phyloP scores from a whole-genome alignment of 2,797 vertebrate genomes.

The Neomorphus geoffroyi region DNA sequence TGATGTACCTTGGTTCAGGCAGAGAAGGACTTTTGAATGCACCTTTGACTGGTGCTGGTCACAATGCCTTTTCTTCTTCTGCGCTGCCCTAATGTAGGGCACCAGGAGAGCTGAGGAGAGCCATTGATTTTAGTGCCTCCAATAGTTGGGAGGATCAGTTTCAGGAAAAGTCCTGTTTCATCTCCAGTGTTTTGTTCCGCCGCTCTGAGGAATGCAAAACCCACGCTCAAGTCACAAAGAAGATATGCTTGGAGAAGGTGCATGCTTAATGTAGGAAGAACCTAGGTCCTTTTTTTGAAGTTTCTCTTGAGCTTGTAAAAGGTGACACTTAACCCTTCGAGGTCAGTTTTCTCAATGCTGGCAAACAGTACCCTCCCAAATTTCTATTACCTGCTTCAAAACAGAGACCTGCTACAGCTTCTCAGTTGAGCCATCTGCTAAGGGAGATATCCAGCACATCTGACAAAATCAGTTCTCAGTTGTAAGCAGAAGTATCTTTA shows the following conservation, averaged over 20 bases:
- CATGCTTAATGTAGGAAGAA: background rate
- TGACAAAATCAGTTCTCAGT: background rate
- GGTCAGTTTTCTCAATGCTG: background rate
- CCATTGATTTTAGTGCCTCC: background rate
- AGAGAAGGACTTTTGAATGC: background rate
- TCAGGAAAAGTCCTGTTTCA: background rate
- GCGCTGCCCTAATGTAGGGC: background rate
- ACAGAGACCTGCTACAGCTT: background rate
- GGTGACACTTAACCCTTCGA: background rate
- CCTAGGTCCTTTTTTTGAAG: background rate
- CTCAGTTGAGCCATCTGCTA: slow-evolving; percentile 4
- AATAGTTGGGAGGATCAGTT: background rate
- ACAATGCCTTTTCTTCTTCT: background rate
- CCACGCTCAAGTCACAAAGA: background rate
- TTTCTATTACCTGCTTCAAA: background rate
- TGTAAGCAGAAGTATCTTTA: slow-evolving; percentile 34
- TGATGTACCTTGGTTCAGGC: background rate
- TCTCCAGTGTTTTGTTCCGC: background rate
- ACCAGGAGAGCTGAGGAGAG: background rate
- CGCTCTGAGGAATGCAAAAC: background rate
- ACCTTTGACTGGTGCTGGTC: background rate
- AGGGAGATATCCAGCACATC: slow-evolving; percentile 7
- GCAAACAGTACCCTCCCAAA: background rate
- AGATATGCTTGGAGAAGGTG: background rate
- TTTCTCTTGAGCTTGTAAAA: background rate